Base-by-base conservation (phyloP, 2,113 vertebrate genomes). In the Syngnathus floridae region DNA sequence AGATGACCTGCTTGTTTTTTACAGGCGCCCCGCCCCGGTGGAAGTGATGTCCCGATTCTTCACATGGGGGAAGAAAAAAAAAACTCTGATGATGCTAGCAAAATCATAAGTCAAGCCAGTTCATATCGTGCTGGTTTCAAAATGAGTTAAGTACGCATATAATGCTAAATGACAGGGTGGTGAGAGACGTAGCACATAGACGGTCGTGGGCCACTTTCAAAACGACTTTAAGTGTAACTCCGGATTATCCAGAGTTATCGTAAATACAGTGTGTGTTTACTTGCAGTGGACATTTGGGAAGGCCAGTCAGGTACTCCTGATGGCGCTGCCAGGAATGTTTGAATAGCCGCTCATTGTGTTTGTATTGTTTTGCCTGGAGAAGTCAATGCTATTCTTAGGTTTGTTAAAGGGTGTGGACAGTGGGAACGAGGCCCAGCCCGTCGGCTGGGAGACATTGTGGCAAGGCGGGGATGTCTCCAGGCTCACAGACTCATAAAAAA, bases 301-400 rank as follows among this genome's bases (percentile, higher is more conserved):
- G 74, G 80, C 79, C 80, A 88, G 83, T 84, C 76, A 86, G 79
- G 70, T 75, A 72, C 49, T 71, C 70, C 70, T 82, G 81, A 74
- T 26, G 64, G 38, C 60, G 0, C 38, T 55, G 72, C 82, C 79
- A 82, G 70, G 84, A 86, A 86, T 82, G 80, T 73, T 65, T 83
- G 76, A 84, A 82, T 83, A 76, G 78, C 59, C 64, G 22, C 10
- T 22, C n/a, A 22, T 62, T 74, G 76, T 37, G 1, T n/a, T 56
- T 56, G 71, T 73, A 84, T 88, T 84, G 81, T 82, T 82, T 73
- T 76, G 70, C 67, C 65, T 64, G 71, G 56, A 77, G 60, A 70
- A 85, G 82, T 71, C 76, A 65, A 62, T 79, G 78, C 80, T 88
- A 90, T 88, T 87, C 85, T 83, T 87, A 88, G 87, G 71, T 80